These are phyloP conservation scores for Nycticryphes semicollaris DNA, from an alignment of 2,113 vertebrate species.

Conservation along the genomic window DNA sequence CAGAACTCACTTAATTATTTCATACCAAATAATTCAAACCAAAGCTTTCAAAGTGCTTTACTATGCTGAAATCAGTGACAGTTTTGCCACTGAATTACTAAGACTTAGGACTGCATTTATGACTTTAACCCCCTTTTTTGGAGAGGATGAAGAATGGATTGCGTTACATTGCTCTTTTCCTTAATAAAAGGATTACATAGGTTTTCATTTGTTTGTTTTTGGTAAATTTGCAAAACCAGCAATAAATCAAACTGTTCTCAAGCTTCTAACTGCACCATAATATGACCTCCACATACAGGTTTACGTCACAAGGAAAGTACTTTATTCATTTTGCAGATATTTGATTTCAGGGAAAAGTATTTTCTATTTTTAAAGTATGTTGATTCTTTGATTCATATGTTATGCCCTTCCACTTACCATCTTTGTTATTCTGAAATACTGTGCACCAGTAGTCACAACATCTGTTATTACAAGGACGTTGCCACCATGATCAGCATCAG, in stretches of 20 bases:
- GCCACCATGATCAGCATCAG: neutral
- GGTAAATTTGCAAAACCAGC: neutral
- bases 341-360: neutral
- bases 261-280: neutral
- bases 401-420: neutral
- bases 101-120: neutral
- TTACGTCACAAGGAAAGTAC: neutral
- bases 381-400: neutral
- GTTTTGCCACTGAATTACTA: neutral
- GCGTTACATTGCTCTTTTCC: neutral
- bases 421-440: neutral
- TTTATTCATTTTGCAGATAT: neutral
- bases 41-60: neutral
- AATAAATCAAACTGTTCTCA: neutral
- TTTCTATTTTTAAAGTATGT: neutral
- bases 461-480: neutral
- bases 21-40: neutral
- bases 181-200: neutral
- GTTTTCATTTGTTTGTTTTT: neutral
- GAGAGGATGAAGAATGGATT: fast-evolving
- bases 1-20: neutral
- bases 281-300: neutral
- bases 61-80: neutral
- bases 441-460: neutral
- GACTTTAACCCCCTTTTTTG: neutral